phyloP scores from a whole-genome alignment of 2,113 vertebrate species.

The Crotalus viridis region DNA sequence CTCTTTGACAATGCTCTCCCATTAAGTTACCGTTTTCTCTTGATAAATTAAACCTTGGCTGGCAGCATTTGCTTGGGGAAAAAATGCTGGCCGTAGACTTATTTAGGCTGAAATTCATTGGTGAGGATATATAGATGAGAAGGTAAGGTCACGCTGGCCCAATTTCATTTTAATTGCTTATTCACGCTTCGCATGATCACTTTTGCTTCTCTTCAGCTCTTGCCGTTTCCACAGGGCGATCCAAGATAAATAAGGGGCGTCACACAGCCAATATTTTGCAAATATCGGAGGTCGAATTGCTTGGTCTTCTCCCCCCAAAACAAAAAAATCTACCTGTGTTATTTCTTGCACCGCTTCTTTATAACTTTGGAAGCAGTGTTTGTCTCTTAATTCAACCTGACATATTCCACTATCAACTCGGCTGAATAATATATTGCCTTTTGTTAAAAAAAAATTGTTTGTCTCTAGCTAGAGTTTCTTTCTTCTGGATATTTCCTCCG shows the following conservation, averaged over 20 bases:
- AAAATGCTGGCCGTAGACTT: not conserved
- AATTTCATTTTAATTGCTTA: conserved; percentile 19
- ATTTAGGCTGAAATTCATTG: conserved; percentile 4
- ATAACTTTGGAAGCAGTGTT: not conserved
- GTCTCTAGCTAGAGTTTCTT: not conserved
- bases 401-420: not conserved
- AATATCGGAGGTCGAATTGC: not conserved
- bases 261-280: not conserved
- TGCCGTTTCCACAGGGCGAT: not conserved
- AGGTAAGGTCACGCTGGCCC: not conserved
- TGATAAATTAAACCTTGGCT: conserved; percentile 18
- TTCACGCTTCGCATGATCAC: not conserved
- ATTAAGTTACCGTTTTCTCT: conserved; percentile 30
- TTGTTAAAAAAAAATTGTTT: not conserved
- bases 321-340: not conserved
- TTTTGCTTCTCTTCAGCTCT: not conserved
- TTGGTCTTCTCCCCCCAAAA: too few species aligned
- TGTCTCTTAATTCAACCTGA: not conserved
- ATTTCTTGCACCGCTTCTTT: not conserved
- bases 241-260: not conserved
- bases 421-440: not conserved
- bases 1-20: conserved; percentile 21
- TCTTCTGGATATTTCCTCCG: not conserved
- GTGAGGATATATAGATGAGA: not conserved
- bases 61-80: not conserved